Evolutionary conservation across 23 tunicate genomes (phyloP).

Genomic region (Botrylloides violaceus): DNA sequence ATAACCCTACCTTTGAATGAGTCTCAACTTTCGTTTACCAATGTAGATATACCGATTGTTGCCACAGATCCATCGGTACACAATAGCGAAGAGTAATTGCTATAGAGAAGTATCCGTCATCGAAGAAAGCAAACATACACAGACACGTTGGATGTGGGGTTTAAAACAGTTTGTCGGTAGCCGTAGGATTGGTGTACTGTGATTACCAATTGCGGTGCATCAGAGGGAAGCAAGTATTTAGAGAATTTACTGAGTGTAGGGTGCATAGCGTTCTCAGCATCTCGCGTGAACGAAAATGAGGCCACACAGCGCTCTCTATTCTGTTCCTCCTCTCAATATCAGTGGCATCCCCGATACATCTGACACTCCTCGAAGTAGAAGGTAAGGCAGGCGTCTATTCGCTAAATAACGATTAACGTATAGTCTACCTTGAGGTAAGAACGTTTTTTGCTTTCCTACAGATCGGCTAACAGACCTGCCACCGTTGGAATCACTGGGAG

Average conservation of each 20-base stretch:
- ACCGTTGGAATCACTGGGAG: slow-evolving; percentile 17
- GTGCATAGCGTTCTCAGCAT: no score
- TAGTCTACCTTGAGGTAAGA: no score
- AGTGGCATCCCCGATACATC: neutral
- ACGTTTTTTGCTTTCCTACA: neutral
- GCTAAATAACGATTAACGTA: no score
- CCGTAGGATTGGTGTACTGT: no score
- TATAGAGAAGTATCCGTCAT: neutral
- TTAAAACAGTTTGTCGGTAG: no score
- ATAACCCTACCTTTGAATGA: neutral
- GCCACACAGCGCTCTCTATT: neutral
- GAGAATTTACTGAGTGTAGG: no score
- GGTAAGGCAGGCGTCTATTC: neutral
- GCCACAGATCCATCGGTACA: neutral
- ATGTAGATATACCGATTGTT: neutral
- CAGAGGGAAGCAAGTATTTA: no score
- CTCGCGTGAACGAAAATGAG: neutral
- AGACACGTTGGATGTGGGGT: no score
- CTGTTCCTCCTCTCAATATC: neutral
- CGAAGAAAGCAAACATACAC: neutral
- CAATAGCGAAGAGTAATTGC: slow-evolving; percentile 1
- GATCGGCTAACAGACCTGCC: slow-evolving; percentile 14
- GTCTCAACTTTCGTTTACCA: neutral
- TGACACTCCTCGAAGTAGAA: neutral
- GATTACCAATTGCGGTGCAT: no score